Base-by-base conservation (phyloP, 2,797 vertebrate genomes). In the Molossus alvarezi region DNA sequence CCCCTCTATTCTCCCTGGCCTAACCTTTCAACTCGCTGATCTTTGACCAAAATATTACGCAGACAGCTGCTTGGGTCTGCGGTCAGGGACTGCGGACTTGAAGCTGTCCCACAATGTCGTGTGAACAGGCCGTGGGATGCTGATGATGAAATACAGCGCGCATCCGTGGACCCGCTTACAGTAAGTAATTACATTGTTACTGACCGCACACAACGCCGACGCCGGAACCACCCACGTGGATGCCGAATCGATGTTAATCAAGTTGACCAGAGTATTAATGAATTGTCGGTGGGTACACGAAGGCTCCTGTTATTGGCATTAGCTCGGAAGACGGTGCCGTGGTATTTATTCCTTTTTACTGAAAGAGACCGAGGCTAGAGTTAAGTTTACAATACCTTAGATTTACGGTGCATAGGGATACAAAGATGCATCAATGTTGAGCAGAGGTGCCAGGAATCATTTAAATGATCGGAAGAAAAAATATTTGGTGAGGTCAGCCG, bases 11-110 rank as follows among this genome's bases (percentile, higher is more conserved):
- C 98, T 99, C 98, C 20, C 97, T 97, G 98, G 98, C 99, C 99
- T 99, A 99, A 99, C 99, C 99, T 99, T 99, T 99, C 99, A 99
- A 99, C 99, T 99, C 98, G 96, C 98, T 99, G 99, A 99, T 99
- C 99, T 99, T 99, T 99, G 99, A 99, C 99, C 99, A 99, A 99
- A 99, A 99, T 99, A 99, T 99, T 99, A 99, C 99, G 99, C 99
- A 99, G 99, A 99, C 99, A 99, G 99, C 99, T 99, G 99, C 99
- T 99, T 99, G 99, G 99, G 98, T 98, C 98, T 98, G 99, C 99
- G 98, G 98, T 98, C 98, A 97, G 98, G 98, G 98, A 97, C 97
- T 98, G 97, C 97, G 96, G 97, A 98, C 98, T 97, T 97, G 96
- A 98, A 98, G 97, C 98, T 98, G 98, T 98, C 98, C 98, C 98